phyloP scores from a whole-genome alignment of 1,140 invertebrate species.

The Papilio dardanus region DNA sequence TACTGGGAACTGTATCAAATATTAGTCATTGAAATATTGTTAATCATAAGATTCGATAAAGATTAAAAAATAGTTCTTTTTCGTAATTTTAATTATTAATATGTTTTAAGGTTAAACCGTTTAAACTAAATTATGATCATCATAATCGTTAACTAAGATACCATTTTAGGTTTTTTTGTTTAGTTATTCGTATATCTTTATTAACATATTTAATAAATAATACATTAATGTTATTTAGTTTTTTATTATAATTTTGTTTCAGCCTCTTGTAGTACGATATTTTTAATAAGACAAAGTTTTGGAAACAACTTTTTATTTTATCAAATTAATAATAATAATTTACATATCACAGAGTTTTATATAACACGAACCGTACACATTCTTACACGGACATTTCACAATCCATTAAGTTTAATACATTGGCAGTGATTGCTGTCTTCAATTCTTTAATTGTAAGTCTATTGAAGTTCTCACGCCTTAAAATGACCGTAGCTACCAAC shows the following conservation, averaged over 20 bases:
- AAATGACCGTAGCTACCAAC: background rate
- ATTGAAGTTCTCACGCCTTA: background rate
- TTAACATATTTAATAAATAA: too few species aligned
- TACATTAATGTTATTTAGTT: too few species aligned
- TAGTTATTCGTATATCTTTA: too few species aligned
- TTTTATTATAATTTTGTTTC: too few species aligned
- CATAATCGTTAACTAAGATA: too few species aligned
- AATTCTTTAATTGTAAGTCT: background rate
- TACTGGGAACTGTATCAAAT: background rate
- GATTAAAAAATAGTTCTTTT: background rate
- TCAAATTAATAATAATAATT: slow-evolving; percentile 5
- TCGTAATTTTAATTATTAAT: background rate
- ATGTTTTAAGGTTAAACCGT: too few species aligned
- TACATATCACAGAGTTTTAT: slow-evolving; percentile 6
- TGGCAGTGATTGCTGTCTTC: background rate
- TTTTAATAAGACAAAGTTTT: background rate
- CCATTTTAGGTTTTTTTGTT: too few species aligned
- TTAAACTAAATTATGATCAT: too few species aligned
- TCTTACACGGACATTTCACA: background rate
- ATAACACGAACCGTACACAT: background rate
- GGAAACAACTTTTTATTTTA: background rate
- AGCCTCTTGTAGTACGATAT: background rate
- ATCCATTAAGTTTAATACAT: background rate
- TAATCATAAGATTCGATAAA: background rate
- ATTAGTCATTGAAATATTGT: background rate